Percentiles rank a stretch among this genome's conserved stretches.
These are phyloP conservation scores for Poecile montanus DNA, from an alignment of 2,797 vertebrate species.

Conservation along the genomic window DNA sequence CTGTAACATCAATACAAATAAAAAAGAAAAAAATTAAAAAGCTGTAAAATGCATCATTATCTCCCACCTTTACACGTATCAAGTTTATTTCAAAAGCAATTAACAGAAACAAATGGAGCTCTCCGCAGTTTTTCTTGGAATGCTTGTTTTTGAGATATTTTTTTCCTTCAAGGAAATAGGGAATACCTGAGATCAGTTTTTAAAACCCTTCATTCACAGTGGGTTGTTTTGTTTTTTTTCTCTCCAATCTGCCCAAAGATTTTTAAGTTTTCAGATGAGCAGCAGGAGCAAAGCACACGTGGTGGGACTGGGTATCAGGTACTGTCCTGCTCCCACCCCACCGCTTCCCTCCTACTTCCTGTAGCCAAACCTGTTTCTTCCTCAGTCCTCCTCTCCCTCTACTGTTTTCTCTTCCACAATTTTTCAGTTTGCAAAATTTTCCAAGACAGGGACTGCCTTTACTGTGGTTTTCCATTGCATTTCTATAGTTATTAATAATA, in stretches of 20 bases:
- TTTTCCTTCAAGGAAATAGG: not conserved
- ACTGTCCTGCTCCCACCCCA: not conserved
- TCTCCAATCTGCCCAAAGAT: fast-evolving
- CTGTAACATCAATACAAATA: too few species aligned
- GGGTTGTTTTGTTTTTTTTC: too few species aligned
- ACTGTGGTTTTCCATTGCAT: not conserved
- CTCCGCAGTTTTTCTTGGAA: not conserved
- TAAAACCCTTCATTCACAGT: not conserved
- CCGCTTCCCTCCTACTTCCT: not conserved
- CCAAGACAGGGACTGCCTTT: not conserved
- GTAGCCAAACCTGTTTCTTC: not conserved
- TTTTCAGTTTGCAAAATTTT: not conserved
- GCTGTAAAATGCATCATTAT: not conserved
- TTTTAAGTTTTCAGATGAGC: not conserved
- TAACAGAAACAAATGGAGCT: not conserved
- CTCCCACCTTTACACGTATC: not conserved
- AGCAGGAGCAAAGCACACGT: not conserved
- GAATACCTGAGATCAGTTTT: not conserved
- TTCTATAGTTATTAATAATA: not conserved
- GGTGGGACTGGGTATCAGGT: not conserved
- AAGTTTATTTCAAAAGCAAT: not conserved
- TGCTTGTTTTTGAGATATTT: fast-evolving
- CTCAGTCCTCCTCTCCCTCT: not conserved
- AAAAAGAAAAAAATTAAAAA: not conserved
- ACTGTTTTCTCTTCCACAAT: not conserved